Evolutionary conservation across 1,140 invertebrate genomes (phyloP).

Genomic region (Callitettix versicolor): DNA sequence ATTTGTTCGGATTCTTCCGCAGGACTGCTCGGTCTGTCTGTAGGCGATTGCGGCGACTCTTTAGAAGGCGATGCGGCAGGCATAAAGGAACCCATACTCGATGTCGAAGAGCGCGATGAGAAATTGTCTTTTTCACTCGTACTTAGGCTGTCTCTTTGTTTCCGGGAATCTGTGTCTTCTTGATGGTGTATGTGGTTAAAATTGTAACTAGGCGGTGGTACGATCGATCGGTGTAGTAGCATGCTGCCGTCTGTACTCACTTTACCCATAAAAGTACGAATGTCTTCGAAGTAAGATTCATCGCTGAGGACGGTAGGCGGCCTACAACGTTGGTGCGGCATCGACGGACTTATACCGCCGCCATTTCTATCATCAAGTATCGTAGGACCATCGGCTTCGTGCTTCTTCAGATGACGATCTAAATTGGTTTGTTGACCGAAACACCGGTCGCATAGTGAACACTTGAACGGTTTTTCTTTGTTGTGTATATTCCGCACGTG

Average conservation of each 20-base stretch:
- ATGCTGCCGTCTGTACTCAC: conserved; percentile 44
- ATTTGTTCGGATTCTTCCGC: conserved; percentile 1
- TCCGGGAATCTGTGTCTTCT: conserved; percentile 10
- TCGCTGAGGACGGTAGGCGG: conserved; percentile 39
- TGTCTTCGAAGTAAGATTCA: conserved; percentile 87
- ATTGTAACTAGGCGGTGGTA: conserved; percentile 4
- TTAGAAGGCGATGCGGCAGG: conserved; percentile 9
- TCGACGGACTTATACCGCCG: conserved; percentile 34
- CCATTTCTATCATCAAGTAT: conserved; percentile 48
- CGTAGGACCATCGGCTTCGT: conserved; percentile 80
- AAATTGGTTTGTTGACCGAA: conserved; percentile 98
- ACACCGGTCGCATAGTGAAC: conserved; percentile 75
- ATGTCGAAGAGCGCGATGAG: conserved; percentile 24
- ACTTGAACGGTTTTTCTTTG: conserved; percentile 86
- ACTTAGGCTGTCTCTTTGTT: conserved; percentile 16
- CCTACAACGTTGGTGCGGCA: conserved; percentile 34
- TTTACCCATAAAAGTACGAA: conserved; percentile 87
- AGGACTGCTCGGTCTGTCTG: conserved; percentile 1
- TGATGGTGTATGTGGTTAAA: conserved; percentile 11
- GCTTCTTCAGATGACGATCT: conserved; percentile 94
- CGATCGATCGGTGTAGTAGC: conserved; percentile 5
- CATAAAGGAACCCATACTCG: conserved; percentile 20
- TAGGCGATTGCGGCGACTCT: conserved; percentile 1
- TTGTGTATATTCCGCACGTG: conserved; percentile 99
- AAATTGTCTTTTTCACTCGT: conserved; percentile 22